phyloP scores from a whole-genome alignment of 2,113 vertebrate species.

The Malurus elegans region DNA sequence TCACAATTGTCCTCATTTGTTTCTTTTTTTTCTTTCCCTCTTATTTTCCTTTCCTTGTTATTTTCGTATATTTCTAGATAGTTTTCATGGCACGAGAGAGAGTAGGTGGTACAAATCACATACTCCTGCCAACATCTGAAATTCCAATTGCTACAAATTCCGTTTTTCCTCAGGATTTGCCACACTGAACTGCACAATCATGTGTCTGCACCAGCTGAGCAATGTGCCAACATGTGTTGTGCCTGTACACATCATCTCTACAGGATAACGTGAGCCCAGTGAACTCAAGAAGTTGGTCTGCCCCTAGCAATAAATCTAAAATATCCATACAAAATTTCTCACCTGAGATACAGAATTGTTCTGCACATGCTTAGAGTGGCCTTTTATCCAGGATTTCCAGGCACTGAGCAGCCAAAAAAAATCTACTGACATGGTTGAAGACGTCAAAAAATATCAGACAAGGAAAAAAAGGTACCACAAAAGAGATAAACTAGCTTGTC shows the following conservation, averaged over 20 bases:
- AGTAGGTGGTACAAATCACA: neutral
- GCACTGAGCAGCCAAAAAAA: rapidly evolving
- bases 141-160: neutral
- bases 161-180: neutral
- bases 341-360: neutral
- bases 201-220: neutral
- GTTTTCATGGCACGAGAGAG: neutral
- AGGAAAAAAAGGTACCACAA: neutral
- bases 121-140: neutral
- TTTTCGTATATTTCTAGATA: neutral
- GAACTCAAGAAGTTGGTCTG: neutral
- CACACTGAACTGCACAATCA: neutral
- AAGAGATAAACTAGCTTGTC: neutral
- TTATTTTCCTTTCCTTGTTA: neutral
- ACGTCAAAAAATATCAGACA: neutral
- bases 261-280: neutral
- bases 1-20: neutral
- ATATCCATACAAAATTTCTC: neutral
- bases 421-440: neutral
- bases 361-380: neutral
- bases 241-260: neutral
- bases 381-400: neutral
- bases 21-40: neutral
- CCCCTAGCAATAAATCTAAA: neutral
- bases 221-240: rapidly evolving